phyloP scores from a whole-genome alignment of 2,113 vertebrate species.

The Hystrix brachyura region DNA sequence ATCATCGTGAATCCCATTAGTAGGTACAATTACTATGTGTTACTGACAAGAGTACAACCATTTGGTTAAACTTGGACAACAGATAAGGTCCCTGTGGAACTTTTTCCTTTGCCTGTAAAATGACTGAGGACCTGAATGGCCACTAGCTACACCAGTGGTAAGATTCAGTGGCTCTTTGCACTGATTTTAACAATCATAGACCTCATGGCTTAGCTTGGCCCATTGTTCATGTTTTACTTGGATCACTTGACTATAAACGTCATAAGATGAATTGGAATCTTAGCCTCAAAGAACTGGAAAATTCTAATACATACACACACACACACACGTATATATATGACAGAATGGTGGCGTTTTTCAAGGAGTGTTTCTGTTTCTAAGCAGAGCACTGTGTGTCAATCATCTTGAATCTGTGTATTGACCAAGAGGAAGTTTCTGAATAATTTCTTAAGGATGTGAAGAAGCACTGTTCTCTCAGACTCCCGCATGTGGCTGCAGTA shows the following conservation, averaged over 20 bases:
- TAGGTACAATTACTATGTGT: neutral
- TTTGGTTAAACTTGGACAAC: neutral
- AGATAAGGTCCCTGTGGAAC: neutral
- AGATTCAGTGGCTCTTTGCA: neutral
- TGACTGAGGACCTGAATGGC: accelerated
- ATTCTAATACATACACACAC: neutral
- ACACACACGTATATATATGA: no score
- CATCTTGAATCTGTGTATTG: neutral
- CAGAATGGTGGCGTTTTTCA: neutral
- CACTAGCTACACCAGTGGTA: no score
- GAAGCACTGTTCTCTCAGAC: neutral
- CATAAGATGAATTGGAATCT: neutral
- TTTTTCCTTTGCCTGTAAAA: neutral
- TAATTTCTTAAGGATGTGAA: neutral
- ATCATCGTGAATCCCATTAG: neutral
- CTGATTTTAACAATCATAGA: neutral
- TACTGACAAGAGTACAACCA: neutral
- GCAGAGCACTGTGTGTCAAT: neutral
- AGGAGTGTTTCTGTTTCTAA: neutral
- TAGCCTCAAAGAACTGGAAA: neutral
- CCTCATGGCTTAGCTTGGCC: neutral
- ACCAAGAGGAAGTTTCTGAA: neutral
- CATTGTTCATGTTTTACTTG: neutral
- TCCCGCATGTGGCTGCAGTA: neutral
- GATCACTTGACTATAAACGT: neutral